Evolutionary conservation across 2,113 vertebrate species (phyloP), one percentile per base, ranked within the genome.

Genomic region (Ardeotis arabs): DNA sequence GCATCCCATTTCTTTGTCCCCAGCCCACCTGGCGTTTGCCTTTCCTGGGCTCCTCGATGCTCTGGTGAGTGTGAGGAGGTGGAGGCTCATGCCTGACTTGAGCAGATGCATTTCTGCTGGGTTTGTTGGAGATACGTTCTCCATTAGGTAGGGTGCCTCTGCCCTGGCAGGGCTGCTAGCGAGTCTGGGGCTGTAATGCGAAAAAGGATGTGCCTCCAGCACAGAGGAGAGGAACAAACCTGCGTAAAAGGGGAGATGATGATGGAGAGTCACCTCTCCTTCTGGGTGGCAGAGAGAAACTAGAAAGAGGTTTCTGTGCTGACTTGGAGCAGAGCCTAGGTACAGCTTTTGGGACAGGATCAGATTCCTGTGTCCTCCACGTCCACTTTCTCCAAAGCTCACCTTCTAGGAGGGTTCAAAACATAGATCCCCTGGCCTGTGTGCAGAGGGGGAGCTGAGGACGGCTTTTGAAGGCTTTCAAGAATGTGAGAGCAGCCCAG

Each of bases 111-210:
- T 76, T 95, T 88, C 88, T 90, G 12, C 33, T 80, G 83, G 15
- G 5, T 84, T 69, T 86, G 28, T 31, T 82, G 53, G 44, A 85
- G 44, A n/a, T n/a, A 15, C 3, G 5, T 10, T 75, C 27, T 73
- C 17, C 31, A 14, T 62, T 60, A 62, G n/a, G 41, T 11, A 45
- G 41, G 35, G 5, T 87, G 31, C 17, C n/a, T 70, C 39, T 93
- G 73, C 41, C 56, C 55, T 72, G 17, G 29, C 47, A n/a, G 28
- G 13, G 72, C 29, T 70, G 55, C n/a, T 33, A 23, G n/a, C 24
- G 75, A 24, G 8, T 8, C 64, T 68, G 44, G 16, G 27, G 27
- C 28, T 12, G 1, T 35, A 59, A 21, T 52, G 16, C 0, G 0
- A 23, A 47, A 56, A 82, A 63, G 4, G 18, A 49, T 59, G 33